Conservation (phyloP, 2,113 vertebrate species). For the Pangasianodon gigas region DNA sequence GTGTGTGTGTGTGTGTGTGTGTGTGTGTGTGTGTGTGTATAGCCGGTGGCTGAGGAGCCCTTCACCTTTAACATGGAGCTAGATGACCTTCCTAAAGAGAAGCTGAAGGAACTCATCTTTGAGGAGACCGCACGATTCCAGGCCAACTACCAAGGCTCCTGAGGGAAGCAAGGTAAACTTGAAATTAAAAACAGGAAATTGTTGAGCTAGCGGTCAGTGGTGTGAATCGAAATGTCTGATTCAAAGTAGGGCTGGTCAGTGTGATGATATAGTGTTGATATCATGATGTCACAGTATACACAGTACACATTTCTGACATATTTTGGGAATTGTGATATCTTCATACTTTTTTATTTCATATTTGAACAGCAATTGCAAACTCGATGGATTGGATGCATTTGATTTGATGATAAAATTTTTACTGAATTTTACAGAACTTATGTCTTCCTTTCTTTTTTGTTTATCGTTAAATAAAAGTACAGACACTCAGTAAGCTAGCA, state of each 20-base stretch:
- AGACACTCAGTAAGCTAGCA: too few relatives aligned
- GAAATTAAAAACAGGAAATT: background rate
- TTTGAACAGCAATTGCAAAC: background rate
- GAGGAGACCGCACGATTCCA: slow-evolving; percentile 87
- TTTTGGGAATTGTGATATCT: background rate
- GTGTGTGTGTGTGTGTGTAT: background rate
- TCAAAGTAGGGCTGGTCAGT: background rate
- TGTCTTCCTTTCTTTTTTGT: too few relatives aligned
- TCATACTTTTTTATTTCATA: background rate
- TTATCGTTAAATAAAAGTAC: too few relatives aligned
- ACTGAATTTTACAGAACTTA: too few relatives aligned
- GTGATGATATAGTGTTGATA: background rate
- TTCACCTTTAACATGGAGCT: slow-evolving; percentile 88
- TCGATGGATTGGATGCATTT: too few relatives aligned
- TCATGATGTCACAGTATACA: too few relatives aligned
- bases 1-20: slow-evolving; percentile 33
- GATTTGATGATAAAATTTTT: too few relatives aligned
- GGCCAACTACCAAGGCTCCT: slow-evolving; percentile 75
- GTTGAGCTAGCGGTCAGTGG: background rate
- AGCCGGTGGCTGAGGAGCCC: slow-evolving; percentile 87
- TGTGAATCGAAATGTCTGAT: background rate
- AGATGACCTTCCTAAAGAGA: slow-evolving; percentile 87
- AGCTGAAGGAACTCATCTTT: slow-evolving; percentile 87
- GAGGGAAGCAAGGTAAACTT: slow-evolving; percentile 64
- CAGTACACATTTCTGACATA: background rate